These are phyloP conservation scores for Steromphala cineraria DNA, from an alignment of 2,888 invertebrate genomes.

Conservation along the genomic window DNA sequence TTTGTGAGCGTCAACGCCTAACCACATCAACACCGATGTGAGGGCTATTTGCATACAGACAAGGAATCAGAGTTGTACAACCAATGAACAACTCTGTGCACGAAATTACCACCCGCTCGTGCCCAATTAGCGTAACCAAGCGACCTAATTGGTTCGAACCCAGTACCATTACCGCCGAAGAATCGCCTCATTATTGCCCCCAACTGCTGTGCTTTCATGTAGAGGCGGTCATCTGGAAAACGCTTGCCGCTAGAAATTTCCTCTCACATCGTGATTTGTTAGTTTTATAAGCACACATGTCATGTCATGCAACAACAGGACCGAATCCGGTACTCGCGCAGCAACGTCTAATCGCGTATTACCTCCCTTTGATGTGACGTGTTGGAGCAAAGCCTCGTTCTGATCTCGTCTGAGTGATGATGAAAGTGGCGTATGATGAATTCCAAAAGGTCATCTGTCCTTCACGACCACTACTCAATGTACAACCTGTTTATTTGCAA, in stretches of 20 bases:
- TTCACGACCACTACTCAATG: background rate
- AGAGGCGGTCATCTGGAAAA: background rate
- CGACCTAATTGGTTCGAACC: background rate
- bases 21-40: background rate
- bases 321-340: background rate
- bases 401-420: background rate
- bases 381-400: background rate
- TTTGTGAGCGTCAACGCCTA: background rate
- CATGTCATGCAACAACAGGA: background rate
- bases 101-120: background rate
- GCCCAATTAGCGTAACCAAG: background rate
- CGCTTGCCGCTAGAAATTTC: background rate
- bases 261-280: background rate
- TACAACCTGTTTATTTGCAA: background rate
- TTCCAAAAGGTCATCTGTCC: background rate
- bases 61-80: background rate
- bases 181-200: background rate
- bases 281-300: background rate
- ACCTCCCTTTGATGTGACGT: background rate
- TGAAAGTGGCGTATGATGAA: background rate
- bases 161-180: background rate
- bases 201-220: background rate
- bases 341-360: background rate
- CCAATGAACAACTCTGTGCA: background rate
- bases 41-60: background rate